phyloP scores from a whole-genome alignment of 2,797 vertebrate species.

The Sebastes elongatus region DNA sequence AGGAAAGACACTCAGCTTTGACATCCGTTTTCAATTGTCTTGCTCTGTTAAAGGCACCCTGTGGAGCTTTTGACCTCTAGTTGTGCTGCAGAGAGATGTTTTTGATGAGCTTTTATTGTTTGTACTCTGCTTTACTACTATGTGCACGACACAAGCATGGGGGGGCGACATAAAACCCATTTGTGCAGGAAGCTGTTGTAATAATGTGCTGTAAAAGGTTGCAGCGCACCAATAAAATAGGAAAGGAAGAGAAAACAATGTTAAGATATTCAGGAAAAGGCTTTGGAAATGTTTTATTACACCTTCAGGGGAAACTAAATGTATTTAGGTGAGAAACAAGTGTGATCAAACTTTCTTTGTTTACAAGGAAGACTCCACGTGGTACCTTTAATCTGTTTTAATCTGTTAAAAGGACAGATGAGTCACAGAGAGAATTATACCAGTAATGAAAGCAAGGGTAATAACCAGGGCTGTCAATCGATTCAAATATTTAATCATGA shows the following conservation, averaged over 20 bases:
- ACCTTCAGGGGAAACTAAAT: not conserved
- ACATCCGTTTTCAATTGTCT: conserved; percentile 14
- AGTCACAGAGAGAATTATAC: conserved; percentile 19
- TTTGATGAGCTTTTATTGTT: conserved; percentile 9
- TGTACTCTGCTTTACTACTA: not conserved
- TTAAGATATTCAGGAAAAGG: conserved; percentile 22
- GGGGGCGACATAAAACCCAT: not conserved
- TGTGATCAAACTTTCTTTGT: conserved; percentile 35
- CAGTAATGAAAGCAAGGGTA: not conserved
- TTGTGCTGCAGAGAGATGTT: not conserved
- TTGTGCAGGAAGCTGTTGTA: not conserved
- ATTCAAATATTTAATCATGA: no score
- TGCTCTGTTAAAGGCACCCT: conserved; percentile 2
- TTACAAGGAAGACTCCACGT: conserved; percentile 8
- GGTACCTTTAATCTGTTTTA: conserved; percentile 11
- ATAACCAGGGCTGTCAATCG: not conserved
- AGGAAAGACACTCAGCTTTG: conserved; percentile 3
- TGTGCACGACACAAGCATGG: not conserved
- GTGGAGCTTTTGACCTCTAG: conserved; percentile 15
- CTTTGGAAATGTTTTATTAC: conserved; percentile 11
- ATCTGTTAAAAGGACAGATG: conserved; percentile 27
- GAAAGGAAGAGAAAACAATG: not conserved
- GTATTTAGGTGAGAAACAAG: conserved; percentile 9
- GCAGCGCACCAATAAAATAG: not conserved
- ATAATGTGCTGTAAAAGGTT: conserved; percentile 5